A percentile compares a stretch with the other conserved stretches of the same genome.
Conservation (phyloP, 2,113 vertebrate species). For the Hippocampus barbouri region DNA sequence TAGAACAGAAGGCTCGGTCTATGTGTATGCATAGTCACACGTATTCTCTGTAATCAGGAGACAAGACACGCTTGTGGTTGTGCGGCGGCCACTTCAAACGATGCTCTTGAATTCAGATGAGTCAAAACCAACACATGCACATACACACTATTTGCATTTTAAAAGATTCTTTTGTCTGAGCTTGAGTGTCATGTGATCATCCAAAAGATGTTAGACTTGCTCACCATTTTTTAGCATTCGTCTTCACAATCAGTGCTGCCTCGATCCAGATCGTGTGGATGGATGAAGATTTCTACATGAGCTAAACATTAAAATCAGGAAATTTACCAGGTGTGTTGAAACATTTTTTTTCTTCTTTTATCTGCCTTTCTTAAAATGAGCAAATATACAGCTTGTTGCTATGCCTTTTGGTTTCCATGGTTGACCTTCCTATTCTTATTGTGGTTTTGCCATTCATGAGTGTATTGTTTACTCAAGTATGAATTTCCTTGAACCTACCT, state of each 20-base stretch:
- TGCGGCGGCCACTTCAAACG: constrained; percentile 65
- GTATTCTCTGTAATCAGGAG: constrained; percentile 20
- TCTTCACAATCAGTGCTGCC: neutral
- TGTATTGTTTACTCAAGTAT: constrained; percentile 3
- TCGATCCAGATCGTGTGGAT: neutral
- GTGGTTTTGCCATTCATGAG: neutral
- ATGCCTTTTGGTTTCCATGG: constrained; percentile 51
- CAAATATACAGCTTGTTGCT: constrained; percentile 36
- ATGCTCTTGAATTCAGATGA: constrained; percentile 69
- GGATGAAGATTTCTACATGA: neutral
- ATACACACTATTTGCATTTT: constrained; percentile 50
- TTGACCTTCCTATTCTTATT: constrained; percentile 25
- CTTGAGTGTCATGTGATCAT: constrained; percentile 49
- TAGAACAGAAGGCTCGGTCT: neutral
- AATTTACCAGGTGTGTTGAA: constrained; percentile 42
- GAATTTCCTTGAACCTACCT: neutral
- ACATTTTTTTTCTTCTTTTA: neutral
- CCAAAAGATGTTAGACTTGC: constrained; percentile 34
- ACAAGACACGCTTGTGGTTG: constrained; percentile 35
- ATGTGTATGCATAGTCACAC: neutral
- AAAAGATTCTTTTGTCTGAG: constrained; percentile 30
- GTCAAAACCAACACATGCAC: constrained; percentile 36
- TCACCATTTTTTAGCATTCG: constrained; percentile 5
- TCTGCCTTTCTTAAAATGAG: constrained; percentile 11
- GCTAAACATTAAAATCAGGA: constrained; percentile 1